Base-by-base conservation (phyloP, 2,888 invertebrate species). In the Tiphia femorata region DNA sequence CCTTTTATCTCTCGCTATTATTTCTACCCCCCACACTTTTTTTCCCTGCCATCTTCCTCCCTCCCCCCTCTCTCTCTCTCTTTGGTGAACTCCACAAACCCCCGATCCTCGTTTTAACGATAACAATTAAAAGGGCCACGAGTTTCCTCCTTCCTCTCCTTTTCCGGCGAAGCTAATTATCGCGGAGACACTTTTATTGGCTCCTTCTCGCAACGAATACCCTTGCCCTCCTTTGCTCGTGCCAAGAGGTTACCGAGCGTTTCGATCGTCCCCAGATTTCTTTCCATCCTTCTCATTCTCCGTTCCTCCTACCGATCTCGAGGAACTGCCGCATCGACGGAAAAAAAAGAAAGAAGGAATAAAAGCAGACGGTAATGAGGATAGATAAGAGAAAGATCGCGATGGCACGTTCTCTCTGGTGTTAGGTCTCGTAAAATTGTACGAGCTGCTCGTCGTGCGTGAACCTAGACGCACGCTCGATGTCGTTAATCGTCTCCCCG, bases 121-220 rank as follows among this genome's bases (percentile, higher is more conserved):
- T 64, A 70, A 78, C 78, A 77, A 79, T 79, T 78, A 79, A 77
- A 79, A 76, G 68, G 56, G 54, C 67, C 60, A 51, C 47, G 52
- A 35, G 30, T 50, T 48, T 47, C 58, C 19, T n/a, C n/a, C 19
- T 8, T 5, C n/a, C 17, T 17, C 2, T 12, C 25, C 14, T n/a
- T 42, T 14, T 30, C 44, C 58, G 62, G 65, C 65, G 54, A 72
- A 76, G 73, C 77, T 77, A 79, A 79, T 79, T 79, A 75, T 78
- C 72, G 62, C 68, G 58, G 61, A 70, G 73, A 68, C 64, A 63
- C 65, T 74, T 76, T 75, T 73, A 76, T 75, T 71, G 62, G 56
- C 52, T 49, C 52, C 58, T 61, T 62, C 51, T 58, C 60, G n/a
- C n/a, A n/a, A n/a, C n/a, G n/a, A n/a, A n/a, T n/a, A n/a, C n/a